Evolutionary conservation across 2,113 vertebrate genomes (phyloP).

Genomic region (Anser cygnoides): DNA sequence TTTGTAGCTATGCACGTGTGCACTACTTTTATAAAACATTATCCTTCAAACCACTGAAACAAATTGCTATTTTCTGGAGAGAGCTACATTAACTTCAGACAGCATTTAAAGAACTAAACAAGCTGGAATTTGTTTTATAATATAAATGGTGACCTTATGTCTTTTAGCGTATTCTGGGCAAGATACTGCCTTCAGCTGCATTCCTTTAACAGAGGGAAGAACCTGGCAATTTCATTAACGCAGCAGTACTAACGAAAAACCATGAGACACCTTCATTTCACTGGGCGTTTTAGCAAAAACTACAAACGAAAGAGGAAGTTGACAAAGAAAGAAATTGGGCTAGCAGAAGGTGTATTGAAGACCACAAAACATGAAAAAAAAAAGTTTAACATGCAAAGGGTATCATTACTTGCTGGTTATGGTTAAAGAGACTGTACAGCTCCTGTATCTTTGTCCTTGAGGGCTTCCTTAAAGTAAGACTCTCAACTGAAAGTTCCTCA

Average conservation of each 20-base stretch:
- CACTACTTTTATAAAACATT: not conserved
- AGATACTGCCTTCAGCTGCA: not conserved
- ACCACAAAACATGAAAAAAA: not conserved
- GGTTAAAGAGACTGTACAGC: not conserved
- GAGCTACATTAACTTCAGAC: not conserved
- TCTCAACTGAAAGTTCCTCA: conserved; percentile 21
- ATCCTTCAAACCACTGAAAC: not conserved
- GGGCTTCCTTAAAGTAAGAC: not conserved
- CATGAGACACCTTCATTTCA: not conserved
- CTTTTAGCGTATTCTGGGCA: not conserved
- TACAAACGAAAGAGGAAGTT: not conserved
- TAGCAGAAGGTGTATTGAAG: not conserved
- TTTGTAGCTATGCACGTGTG: not conserved
- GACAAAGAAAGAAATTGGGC: not conserved
- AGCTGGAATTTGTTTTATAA: not conserved
- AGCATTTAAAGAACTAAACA: not conserved
- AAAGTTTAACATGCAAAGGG: not conserved
- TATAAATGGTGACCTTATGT: not conserved
- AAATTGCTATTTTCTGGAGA: not conserved
- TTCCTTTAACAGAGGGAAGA: not conserved
- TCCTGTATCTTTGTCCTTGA: conserved; percentile 15
- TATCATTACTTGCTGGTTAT: not conserved
- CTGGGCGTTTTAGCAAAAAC: not conserved
- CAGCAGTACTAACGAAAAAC: not conserved
- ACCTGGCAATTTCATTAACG: not conserved